These are phyloP conservation scores for Spodoptera litura DNA, from an alignment of 1,140 invertebrate genomes.

Conservation along the genomic window DNA sequence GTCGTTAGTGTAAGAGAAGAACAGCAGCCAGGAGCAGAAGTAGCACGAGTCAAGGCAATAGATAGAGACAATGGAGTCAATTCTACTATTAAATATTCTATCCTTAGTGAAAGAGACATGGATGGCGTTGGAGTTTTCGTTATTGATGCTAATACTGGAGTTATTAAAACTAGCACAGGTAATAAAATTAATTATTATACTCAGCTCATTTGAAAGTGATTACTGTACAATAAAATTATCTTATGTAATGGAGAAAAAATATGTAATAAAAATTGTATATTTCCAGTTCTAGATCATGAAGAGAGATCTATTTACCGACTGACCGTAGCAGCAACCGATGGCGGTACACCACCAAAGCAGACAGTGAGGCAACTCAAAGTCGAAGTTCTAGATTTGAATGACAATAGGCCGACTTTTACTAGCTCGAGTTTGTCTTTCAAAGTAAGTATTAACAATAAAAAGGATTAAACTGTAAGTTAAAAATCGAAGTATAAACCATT, in stretches of 20 bases:
- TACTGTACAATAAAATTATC: too few species aligned
- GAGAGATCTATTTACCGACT: conserved; percentile 94
- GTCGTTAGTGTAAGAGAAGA: conserved; percentile 95
- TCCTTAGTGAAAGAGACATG: conserved; percentile 93
- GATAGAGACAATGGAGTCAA: conserved; percentile 96
- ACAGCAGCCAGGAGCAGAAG: conserved; percentile 93
- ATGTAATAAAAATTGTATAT: not conserved
- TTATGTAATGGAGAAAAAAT: too few species aligned
- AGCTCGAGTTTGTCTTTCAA: conserved; percentile 95
- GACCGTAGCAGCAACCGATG: conserved; percentile 94
- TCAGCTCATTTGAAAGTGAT: not conserved
- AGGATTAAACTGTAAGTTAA: not conserved
- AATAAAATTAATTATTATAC: conserved; percentile 21
- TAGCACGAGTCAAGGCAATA: conserved; percentile 93
- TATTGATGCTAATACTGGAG: conserved; percentile 94
- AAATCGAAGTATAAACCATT: not conserved
- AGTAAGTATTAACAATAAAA: conserved; percentile 85
- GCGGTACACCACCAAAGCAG: conserved; percentile 92
- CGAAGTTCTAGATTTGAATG: conserved; percentile 95
- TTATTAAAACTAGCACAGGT: conserved; percentile 93
- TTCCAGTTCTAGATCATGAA: conserved; percentile 94
- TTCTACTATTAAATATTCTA: conserved; percentile 94
- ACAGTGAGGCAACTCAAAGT: conserved; percentile 93
- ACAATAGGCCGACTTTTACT: conserved; percentile 96
- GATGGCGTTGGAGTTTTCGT: conserved; percentile 94